Evolutionary conservation across 1,140 invertebrate species (phyloP).

Genomic region (Pemphigus obesinymphae): DNA sequence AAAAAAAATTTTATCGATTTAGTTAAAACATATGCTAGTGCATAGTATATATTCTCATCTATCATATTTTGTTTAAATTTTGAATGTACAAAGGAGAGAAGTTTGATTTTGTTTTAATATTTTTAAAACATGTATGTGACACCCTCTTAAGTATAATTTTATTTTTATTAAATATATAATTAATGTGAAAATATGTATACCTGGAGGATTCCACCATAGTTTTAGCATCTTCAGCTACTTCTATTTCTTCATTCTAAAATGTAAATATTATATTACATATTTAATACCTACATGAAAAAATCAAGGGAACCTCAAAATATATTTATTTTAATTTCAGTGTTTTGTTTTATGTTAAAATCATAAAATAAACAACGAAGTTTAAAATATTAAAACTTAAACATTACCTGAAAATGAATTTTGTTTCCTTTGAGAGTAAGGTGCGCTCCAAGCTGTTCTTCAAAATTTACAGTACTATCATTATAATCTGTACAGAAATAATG

Average conservation of each 20-base stretch:
- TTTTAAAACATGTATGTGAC: too few species aligned
- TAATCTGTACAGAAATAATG: not conserved
- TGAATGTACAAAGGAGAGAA: too few species aligned
- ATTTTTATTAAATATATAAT: not conserved
- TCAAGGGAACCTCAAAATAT: not conserved
- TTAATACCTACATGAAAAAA: not conserved
- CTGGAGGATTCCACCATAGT: conserved; percentile 33
- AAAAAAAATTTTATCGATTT: too few species aligned
- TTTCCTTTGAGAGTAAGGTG: conserved; percentile 42
- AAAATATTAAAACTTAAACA: not conserved
- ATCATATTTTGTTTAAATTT: too few species aligned
- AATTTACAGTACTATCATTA: conserved; percentile 29
- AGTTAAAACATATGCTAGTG: too few species aligned
- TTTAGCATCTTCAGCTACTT: conserved; percentile 42
- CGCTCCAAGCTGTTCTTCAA: conserved; percentile 39
- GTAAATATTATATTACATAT: conserved; percentile 43
- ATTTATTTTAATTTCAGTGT: not conserved
- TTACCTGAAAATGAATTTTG: conserved; percentile 45
- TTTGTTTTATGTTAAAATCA: not conserved
- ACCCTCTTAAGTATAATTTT: too few species aligned
- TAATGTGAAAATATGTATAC: not conserved
- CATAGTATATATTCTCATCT: too few species aligned
- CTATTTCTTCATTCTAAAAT: conserved; percentile 40
- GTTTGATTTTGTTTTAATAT: too few species aligned
- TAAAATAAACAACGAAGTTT: not conserved